Evolutionary conservation across 1,140 invertebrate genomes (phyloP), one percentile per base, ranked within the genome.

Genomic region (Chrysopa pallens): DNA sequence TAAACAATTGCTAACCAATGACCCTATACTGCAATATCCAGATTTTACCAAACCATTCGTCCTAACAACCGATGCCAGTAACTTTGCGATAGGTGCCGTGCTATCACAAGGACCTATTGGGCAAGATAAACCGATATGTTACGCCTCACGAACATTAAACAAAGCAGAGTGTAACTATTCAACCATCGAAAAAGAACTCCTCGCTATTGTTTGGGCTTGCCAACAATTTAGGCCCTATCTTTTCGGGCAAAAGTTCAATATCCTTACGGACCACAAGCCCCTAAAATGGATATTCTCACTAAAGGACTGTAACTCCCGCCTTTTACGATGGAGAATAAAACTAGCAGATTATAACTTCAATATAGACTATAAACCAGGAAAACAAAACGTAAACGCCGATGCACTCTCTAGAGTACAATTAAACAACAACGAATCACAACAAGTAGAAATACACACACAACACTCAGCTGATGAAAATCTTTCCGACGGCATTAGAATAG

Each of bases 1-100:
- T n/a, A 61, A 61, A 42, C 13, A 52, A 14, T n/a, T 40, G n/a
- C 17, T 62, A n/a, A 42, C 39, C 9, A 39, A 13, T 13, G 29
- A 53, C 8, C 51, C 54, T 9, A 40, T 56, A 8, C 46, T 61
- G 39, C 27, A 40, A 6, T 54, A 46, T 38, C 52, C 58, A 11
- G 44, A 62, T 43, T 54, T 54, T 36, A 43, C 38, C 6, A 45
- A 57, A 47, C 52, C 48, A 1, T 61, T 60, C 38, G 52, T 57
- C 0, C 46, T 66, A 1, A 54, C 59, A 27, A 63, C 58, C 0
- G 66, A 69, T 51, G 64, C 63, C 11, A 58, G 56, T n/a, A 52
- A 57, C 5, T 45, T 50, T 44, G 57, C 58, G 6, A 42, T 66
- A 31, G 60, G 59, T 8, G 63, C 58, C 7, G 53, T 63, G 2